phyloP scores from a whole-genome alignment of 2,797 vertebrate genomes.

The Danio aesculapii region DNA sequence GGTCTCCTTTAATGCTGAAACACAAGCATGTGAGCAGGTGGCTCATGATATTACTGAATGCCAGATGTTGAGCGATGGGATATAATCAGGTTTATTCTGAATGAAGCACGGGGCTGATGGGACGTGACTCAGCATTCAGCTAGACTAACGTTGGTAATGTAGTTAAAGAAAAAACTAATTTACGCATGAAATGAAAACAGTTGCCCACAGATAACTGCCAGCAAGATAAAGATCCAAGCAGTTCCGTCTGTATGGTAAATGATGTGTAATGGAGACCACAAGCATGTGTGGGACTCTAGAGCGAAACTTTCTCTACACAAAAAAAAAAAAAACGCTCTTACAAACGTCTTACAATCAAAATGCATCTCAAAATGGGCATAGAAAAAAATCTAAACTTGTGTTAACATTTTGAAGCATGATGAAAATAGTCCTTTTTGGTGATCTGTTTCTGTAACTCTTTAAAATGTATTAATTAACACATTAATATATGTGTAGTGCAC shows the following conservation, averaged over 20 bases:
- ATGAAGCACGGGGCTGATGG: slow-evolving; percentile 13
- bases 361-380: slow-evolving; percentile 13
- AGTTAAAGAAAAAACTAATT: background rate
- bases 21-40: background rate
- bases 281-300: background rate
- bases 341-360: slow-evolving; percentile 26
- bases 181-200: background rate
- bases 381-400: background rate
- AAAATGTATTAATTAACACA: too few species aligned
- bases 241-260: background rate
- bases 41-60: background rate
- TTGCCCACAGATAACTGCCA: background rate
- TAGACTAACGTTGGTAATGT: background rate
- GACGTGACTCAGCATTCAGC: background rate
- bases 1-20: background rate
- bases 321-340: background rate
- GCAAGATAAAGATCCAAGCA: background rate
- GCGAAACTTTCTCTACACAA: background rate
- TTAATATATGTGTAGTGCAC: too few species aligned
- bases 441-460: too few species aligned
- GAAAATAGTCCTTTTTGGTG: too few species aligned
- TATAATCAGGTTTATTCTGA: background rate
- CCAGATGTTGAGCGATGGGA: slow-evolving; percentile 10
- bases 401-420: background rate
- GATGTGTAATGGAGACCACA: slow-evolving; percentile 18